A percentile compares a stretch with the other conserved stretches of the same genome.
phyloP scores from a whole-genome alignment of 2,888 invertebrate genomes.

The Piscicola geometra region DNA sequence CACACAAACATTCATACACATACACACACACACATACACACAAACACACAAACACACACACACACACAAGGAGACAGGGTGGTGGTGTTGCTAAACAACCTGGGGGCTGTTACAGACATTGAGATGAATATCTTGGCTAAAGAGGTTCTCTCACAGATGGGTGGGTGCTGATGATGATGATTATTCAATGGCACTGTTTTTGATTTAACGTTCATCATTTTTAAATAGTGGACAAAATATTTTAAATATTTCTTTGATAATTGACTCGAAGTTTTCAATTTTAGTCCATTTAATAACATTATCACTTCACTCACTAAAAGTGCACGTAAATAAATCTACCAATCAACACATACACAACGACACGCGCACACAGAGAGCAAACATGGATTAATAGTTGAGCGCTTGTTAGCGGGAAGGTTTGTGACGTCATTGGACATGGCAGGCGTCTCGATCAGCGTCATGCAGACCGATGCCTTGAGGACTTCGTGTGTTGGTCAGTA shows the following conservation, averaged over 20 bases:
- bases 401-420: slow-evolving; percentile 62
- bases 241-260: neutral
- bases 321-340: too few relatives aligned
- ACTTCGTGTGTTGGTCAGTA: slow-evolving; percentile 37
- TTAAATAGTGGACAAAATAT: too few relatives aligned
- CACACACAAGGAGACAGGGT: slow-evolving; percentile 55
- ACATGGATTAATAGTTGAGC: slow-evolving; percentile 57
- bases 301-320: too few relatives aligned
- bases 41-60: too few relatives aligned
- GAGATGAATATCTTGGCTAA: slow-evolving; percentile 71
- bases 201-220: too few relatives aligned
- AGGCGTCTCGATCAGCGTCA: slow-evolving; percentile 70
- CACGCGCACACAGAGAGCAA: slow-evolving; percentile 22
- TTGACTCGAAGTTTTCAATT: neutral
- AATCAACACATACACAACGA: too few relatives aligned
- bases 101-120: slow-evolving; percentile 70
- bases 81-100: slow-evolving; percentile 71
- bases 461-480: slow-evolving; percentile 45
- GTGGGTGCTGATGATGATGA: slow-evolving; percentile 56
- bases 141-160: slow-evolving; percentile 65
- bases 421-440: slow-evolving; percentile 75
- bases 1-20: too few relatives aligned
- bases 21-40: too few relatives aligned
- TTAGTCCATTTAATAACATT: too few relatives aligned
- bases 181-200: too few relatives aligned